A percentile compares a stretch with the other conserved stretches of the same genome.
phyloP scores from a whole-genome alignment of 1,140 invertebrate species.

The Bradynema listronoti region DNA sequence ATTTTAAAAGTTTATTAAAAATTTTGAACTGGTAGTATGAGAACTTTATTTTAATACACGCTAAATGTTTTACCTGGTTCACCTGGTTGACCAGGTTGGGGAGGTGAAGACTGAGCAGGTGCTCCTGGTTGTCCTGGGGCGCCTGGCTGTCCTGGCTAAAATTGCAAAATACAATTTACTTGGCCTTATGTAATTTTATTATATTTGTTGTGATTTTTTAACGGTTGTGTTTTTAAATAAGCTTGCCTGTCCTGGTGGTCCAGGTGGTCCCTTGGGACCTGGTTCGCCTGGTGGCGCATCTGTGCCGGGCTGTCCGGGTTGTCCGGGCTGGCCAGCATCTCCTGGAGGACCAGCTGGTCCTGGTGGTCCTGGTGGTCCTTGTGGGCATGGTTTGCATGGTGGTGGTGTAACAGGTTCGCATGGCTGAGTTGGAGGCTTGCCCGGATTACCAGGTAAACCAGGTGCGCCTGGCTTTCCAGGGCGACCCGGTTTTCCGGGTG shows the following conservation, averaged over 20 bases:
- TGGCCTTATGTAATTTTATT: not conserved
- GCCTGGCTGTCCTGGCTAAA: conserved; percentile 27
- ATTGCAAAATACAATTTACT: not conserved
- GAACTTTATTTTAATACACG: not conserved
- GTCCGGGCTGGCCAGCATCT: conserved; percentile 26
- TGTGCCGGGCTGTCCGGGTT: conserved; percentile 30
- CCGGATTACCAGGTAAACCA: conserved; percentile 33
- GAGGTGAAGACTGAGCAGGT: conserved; percentile 21
- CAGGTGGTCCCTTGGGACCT: conserved; percentile 34
- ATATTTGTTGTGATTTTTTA: not conserved
- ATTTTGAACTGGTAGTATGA: not conserved
- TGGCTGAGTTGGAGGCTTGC: conserved; percentile 32
- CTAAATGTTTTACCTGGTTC: conserved; percentile 5
- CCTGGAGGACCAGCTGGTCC: conserved; percentile 27
- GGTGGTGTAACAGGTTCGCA: conserved; percentile 40
- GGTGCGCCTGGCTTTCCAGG: conserved; percentile 36
- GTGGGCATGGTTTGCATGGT: conserved; percentile 37
- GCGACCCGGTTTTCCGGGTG: conserved; percentile 35
- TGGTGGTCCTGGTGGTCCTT: conserved; percentile 27
- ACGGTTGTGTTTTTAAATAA: too few species aligned
- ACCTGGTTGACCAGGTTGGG: conserved; percentile 24
- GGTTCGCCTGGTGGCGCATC: conserved; percentile 31
- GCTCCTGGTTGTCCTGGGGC: conserved; percentile 28
- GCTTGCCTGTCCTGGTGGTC: conserved; percentile 21
- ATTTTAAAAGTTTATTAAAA: not conserved